phyloP scores from a whole-genome alignment of 2,797 vertebrate genomes.

The Xerus rutilus region DNA sequence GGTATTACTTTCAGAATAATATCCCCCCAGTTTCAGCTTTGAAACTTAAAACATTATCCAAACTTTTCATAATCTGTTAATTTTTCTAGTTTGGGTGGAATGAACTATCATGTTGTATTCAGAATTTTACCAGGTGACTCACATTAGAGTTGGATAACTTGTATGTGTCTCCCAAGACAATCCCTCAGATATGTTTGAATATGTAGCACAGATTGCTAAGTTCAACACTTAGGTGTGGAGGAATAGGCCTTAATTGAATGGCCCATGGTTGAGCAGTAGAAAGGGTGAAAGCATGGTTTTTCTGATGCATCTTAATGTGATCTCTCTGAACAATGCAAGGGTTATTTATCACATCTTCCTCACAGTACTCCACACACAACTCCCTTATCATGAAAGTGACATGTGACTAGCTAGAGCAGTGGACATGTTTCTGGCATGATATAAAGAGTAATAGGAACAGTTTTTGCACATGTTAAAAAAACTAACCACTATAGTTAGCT shows the following conservation, averaged over 20 bases:
- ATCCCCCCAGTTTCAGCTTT: constrained; percentile 29
- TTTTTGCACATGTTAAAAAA: neutral
- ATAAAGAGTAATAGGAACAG: neutral
- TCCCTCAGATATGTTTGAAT: neutral
- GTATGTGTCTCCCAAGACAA: neutral
- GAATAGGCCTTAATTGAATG: neutral
- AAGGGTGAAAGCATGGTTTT: constrained; percentile 70
- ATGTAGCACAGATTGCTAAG: neutral
- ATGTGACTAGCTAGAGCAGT: neutral
- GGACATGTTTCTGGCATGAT: neutral
- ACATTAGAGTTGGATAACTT: neutral
- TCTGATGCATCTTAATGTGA: neutral
- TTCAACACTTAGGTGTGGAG: neutral
- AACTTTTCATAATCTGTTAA: neutral
- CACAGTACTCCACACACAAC: neutral
- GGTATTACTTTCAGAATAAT: constrained; percentile 6
- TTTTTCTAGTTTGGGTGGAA: neutral
- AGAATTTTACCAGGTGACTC: neutral
- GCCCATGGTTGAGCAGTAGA: neutral
- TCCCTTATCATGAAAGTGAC: constrained; percentile 29
- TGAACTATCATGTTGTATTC: neutral
- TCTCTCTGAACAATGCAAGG: neutral
- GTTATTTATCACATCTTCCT: constrained; percentile 4
- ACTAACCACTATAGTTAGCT: neutral
- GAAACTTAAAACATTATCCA: constrained; percentile 32